Base-by-base conservation (phyloP, 2,888 invertebrate genomes). In the Drosophila bunnanda region DNA sequence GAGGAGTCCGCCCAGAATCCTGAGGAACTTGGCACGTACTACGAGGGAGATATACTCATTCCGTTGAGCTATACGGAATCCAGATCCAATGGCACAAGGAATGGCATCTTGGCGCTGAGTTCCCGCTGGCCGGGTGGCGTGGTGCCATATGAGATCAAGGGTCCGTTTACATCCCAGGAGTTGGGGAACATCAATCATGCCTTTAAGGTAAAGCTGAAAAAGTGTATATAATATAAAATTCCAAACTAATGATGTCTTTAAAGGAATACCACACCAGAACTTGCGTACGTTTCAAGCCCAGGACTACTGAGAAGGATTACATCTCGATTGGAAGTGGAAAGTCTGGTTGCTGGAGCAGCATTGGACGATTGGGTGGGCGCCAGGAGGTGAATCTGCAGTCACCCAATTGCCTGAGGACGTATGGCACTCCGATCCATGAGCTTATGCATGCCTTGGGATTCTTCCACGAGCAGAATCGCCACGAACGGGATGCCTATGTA, bases 341-440 rank as follows among this genome's bases (percentile, higher is more conserved):
- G 48, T 94, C 95, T 0, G 97, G 97, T 0, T 97, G 97, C 88
- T 97, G 96, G 96, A 96, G 96, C 17, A 95, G 95, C 78, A 95
- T 97, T 0, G 97, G 97, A 0, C 93, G 94, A 13, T 92, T 95
- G 25, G 96, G 96, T 81, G 93, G 93, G 0, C 88, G 88, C 20
- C 93, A 93, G 78, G 94, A 95, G 68, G 93, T 96, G 6, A 96
- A 96, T 91, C 93, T 97, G 9, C 96, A 97, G 90, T 92, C 93
- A 1, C 96, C 96, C 0, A 95, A 95, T n/a, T 96, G 96, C 86
- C 93, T 96, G 0, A 93, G 94, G 1, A 95, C 95, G 89, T 83
- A 88, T 25, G 97, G 97, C 2, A 97, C 96, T 0, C 93, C 95
- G 0, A 92, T 96, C 20, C 97, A 97, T 85, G 97, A 97, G 89